Percentiles rank a stretch among this genome's conserved stretches.
Conservation (phyloP, 2,113 vertebrate species). For the Oncorhynchus tshawytscha region DNA sequence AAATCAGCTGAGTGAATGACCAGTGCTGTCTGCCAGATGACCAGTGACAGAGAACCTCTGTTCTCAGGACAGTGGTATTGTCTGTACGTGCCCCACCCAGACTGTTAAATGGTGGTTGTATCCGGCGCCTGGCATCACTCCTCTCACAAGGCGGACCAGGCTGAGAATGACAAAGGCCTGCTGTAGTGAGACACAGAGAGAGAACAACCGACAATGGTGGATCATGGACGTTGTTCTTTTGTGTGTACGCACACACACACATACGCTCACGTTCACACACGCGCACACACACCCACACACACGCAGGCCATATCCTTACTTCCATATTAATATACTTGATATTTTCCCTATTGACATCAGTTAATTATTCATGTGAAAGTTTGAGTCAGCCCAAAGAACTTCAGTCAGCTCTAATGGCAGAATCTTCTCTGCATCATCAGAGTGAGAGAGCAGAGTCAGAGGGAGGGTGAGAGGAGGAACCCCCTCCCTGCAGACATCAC, state of each 20-base stretch:
- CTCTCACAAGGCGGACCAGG: not conserved
- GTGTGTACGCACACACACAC: not conserved
- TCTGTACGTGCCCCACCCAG: not conserved
- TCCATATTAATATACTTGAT: not conserved
- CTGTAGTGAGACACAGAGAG: not conserved
- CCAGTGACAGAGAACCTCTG: not conserved
- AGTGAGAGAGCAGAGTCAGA: too few relatives aligned
- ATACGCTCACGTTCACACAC: not conserved
- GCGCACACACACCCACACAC: too few relatives aligned
- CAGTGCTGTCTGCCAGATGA: not conserved
- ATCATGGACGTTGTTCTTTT: not conserved
- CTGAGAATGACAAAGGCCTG: not conserved
- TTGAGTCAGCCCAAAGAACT: too few relatives aligned
- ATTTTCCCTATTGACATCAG: too few relatives aligned
- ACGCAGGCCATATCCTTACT: not conserved
- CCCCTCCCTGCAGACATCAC: too few relatives aligned
- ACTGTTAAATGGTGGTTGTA: not conserved
- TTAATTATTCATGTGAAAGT: too few relatives aligned
- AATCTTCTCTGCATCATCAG: too few relatives aligned
- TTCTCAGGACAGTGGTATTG: conserved; percentile 4
- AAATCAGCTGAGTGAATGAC: not conserved
- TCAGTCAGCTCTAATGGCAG: too few relatives aligned
- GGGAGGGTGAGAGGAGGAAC: too few relatives aligned
- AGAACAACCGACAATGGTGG: not conserved
- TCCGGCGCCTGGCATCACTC: not conserved